phyloP scores from a whole-genome alignment of 2,113 vertebrate species.

The Hippocampus barbouri region DNA sequence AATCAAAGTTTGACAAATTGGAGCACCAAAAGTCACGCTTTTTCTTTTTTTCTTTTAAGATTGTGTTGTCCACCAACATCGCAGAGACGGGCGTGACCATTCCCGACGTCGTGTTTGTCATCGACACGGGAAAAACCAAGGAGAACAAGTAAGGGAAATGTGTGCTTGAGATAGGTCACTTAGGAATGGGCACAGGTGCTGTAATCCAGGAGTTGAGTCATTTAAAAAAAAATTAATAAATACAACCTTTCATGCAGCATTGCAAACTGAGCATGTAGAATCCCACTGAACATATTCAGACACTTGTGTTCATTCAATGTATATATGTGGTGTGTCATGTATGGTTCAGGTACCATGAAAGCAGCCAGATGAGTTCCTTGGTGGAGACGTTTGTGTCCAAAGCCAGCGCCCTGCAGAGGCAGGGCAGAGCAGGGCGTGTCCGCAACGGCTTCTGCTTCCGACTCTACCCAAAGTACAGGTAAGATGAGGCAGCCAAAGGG shows the following conservation, averaged over 20 bases:
- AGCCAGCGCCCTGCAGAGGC: constrained; percentile 94
- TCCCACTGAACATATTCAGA: not conserved
- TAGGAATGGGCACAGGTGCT: not conserved
- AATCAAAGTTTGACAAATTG: not conserved
- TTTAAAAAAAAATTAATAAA: not conserved
- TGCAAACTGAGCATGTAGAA: not conserved
- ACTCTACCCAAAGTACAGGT: constrained; percentile 81
- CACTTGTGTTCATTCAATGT: not conserved
- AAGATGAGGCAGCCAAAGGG: not conserved
- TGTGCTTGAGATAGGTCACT: too few relatives aligned
- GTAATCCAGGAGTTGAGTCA: not conserved
- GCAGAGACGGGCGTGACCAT: constrained; percentile 97
- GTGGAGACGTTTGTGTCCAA: constrained; percentile 96
- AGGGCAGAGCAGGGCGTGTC: constrained; percentile 92
- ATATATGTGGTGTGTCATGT: not conserved
- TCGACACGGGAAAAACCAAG: constrained; percentile 93
- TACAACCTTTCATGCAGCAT: not conserved
- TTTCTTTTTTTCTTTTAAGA: constrained; percentile 69
- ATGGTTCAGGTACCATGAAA: constrained; percentile 85
- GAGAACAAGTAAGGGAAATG: constrained; percentile 85
- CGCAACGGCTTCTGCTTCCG: constrained; percentile 91
- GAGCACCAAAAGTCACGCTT: not conserved
- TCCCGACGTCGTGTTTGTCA: constrained; percentile 95
- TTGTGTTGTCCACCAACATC: constrained; percentile 97
- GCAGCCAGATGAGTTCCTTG: constrained; percentile 97